phyloP scores from a whole-genome alignment of 2,888 invertebrate genomes.

The Heliconius cydno region DNA sequence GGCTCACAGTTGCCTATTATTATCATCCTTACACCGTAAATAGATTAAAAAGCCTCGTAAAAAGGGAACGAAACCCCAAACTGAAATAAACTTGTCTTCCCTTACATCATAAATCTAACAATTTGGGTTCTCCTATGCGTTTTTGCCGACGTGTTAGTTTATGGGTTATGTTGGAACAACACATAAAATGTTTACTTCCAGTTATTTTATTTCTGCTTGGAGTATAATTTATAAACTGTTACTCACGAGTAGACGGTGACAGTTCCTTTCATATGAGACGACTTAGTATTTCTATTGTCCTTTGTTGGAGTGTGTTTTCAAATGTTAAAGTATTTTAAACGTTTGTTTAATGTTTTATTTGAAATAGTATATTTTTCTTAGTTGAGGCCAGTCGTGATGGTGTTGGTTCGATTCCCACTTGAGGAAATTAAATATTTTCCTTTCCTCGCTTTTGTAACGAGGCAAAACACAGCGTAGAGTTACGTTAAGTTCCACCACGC shows the following conservation, averaged over 20 bases:
- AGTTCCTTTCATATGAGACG: not conserved
- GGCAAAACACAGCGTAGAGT: not conserved
- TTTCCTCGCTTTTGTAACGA: not conserved
- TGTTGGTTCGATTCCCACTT: no score
- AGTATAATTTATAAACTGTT: conserved; percentile 29
- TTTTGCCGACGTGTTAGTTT: conserved; percentile 30
- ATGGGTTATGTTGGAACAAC: conserved; percentile 28
- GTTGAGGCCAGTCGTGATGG: no score
- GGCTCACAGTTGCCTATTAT: not conserved
- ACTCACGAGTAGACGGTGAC: not conserved
- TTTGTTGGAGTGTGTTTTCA: not conserved
- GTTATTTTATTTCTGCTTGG: conserved; percentile 35
- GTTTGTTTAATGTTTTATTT: not conserved
- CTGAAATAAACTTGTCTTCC: conserved; percentile 22
- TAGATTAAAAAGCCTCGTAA: conserved; percentile 11
- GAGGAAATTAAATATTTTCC: no score
- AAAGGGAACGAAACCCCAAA: conserved; percentile 1
- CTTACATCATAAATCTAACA: conserved; percentile 24
- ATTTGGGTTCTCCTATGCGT: conserved; percentile 21
- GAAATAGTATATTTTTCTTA: not conserved
- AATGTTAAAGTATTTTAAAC: not conserved
- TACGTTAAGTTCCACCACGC: not conserved
- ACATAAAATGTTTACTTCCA: conserved; percentile 32
- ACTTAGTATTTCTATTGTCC: conserved; percentile 1
- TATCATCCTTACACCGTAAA: conserved; percentile 7